Evolutionary conservation across 1,140 invertebrate species (phyloP).

Genomic region (Melanaphis sacchari): DNA sequence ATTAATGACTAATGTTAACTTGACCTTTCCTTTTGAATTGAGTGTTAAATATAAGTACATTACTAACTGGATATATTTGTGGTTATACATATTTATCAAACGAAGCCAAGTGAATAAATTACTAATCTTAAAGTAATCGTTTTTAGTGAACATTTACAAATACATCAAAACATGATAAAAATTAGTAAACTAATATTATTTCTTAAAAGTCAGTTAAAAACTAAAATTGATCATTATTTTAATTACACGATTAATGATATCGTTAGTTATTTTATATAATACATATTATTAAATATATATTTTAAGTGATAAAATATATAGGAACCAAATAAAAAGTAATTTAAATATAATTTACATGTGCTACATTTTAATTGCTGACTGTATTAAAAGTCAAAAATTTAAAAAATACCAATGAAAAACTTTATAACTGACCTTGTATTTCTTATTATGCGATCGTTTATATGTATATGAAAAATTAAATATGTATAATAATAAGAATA

Average conservation of each 20-base stretch:
- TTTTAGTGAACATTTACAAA: not conserved
- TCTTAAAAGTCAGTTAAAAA: not conserved
- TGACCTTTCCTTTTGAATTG: not conserved
- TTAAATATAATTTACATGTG: not conserved
- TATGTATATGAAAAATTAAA: too few relatives aligned
- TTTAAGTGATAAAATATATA: not conserved
- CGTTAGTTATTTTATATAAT: not conserved
- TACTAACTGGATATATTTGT: not conserved
- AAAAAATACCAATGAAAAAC: not conserved
- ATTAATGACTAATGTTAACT: not conserved
- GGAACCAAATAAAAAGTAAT: not conserved
- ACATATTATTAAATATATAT: not conserved
- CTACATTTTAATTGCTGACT: not conserved
- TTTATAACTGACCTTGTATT: not conserved
- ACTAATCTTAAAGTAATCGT: not conserved
- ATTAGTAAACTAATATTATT: not conserved
- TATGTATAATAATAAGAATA: not conserved
- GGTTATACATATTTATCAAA: not conserved
- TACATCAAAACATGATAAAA: not conserved
- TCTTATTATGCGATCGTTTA: not conserved
- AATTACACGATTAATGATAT: not conserved
- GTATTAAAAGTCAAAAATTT: not conserved
- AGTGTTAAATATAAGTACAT: not conserved
- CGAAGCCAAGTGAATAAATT: not conserved
- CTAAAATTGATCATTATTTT: not conserved